Evolutionary conservation across 2,888 invertebrate genomes (phyloP), one percentile per base, ranked within the genome.

Genomic region (Nemotelus pantherinus): DNA sequence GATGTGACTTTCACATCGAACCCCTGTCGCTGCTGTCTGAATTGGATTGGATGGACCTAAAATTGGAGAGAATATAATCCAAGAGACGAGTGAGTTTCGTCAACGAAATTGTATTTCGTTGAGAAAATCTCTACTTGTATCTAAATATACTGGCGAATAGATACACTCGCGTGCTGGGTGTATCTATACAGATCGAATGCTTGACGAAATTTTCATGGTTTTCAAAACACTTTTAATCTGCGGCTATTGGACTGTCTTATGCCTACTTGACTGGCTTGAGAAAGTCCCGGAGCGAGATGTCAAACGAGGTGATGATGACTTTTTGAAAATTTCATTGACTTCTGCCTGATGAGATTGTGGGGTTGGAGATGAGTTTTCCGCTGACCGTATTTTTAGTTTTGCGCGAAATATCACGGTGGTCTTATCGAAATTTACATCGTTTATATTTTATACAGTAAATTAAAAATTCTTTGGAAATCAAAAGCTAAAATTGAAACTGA

Each of bases 371-470:
- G 25, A 79, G 71, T 74, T 79, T 77, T 77, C 71, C 67, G 72
- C 44, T 65, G 60, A 58, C 44, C 53, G 41, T 79, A 79, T 79
- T 79, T 79, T 77, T 79, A 79, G 79, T 79, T 79, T 77, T 77
- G 70, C 74, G 79, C 77, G 68, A 79, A 77, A 74, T 53, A 71
- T 72, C 58, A 57, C 72, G 70, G 41, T 58, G 75, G 57, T 68
- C 43, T 64, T 53, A 64, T 55, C 65, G 48, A 7, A 50, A 45
- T 45, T 41, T 25, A 25, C 25, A 25, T 25, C 25, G 25, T 25
- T 25, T 0, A 25, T 25, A 25, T 25, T 25, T 25, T 25, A 25
- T 25, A 1, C 25, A 25, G 25, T 25, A 25, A 25, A 25, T 25
- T 25, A 25, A 25, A 25, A 25, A 25, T 25, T 25, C 25, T 25